A percentile compares a stretch with the other conserved stretches of the same genome.
Evolutionary conservation across 2,888 invertebrate species (phyloP).

Genomic region (Fragum fragum): DNA sequence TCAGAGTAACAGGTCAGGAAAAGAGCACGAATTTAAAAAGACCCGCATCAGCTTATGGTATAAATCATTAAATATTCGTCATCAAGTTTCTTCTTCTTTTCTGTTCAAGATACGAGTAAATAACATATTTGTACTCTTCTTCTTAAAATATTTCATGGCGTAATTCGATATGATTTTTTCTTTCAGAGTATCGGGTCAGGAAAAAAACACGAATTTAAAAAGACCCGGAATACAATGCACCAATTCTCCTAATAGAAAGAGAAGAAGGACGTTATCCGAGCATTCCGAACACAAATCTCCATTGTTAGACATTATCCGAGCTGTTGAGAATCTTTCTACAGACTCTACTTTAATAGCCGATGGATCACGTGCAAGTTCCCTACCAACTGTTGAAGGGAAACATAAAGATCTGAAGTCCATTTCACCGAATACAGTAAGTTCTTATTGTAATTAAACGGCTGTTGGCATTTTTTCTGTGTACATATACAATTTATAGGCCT

Average conservation of each 20-base stretch:
- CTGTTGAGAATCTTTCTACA: slow-evolving; percentile 50
- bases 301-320: slow-evolving; percentile 14
- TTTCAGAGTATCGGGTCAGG: neutral
- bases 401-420: slow-evolving; percentile 83
- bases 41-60: too few species aligned
- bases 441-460: too few species aligned
- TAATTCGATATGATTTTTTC: too few species aligned
- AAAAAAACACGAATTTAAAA: neutral
- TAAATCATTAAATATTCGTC: too few species aligned
- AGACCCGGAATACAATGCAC: neutral
- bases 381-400: slow-evolving; percentile 78
- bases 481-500: too few species aligned
- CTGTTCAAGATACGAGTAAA: too few species aligned
- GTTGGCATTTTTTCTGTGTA: too few species aligned
- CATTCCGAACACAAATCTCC: neutral
- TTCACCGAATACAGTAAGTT: slow-evolving; percentile 78
- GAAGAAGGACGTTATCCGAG: slow-evolving; percentile 13
- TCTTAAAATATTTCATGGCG: too few species aligned
- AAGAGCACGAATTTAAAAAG: too few species aligned
- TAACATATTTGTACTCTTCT: too few species aligned
- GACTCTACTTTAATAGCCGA: slow-evolving; percentile 52
- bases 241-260: neutral
- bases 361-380: slow-evolving; percentile 63
- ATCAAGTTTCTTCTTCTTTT: too few species aligned
- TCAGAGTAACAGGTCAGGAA: too few species aligned